Base-by-base conservation (phyloP, 2,113 vertebrate genomes). In the Numenius arquata region DNA sequence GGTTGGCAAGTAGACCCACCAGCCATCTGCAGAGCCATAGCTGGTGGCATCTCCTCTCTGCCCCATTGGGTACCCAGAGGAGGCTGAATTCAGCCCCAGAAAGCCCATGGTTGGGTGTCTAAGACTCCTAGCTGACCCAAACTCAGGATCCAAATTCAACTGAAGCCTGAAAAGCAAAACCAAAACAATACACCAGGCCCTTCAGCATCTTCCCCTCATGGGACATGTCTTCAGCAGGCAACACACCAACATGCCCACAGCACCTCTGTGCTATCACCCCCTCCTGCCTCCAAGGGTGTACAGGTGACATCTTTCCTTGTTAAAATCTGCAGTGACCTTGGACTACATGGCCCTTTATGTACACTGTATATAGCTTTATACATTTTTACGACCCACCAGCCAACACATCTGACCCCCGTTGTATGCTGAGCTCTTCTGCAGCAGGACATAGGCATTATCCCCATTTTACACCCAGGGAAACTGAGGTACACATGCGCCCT, bases 231-330 rank as follows among this genome's bases (percentile, higher is more conserved):
- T 47, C 67, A 56, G 41, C 55, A 63, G 55, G 22, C 23, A 68
- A 9, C 41, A 50, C 53, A 14, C 36, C 53, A 74, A 26, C 9
- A 11, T 12, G 20, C n/a, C n/a, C 48, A 18, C 47, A 38, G n/a
- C 55, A 26, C 30, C 30, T 48, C 68, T 22, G 47, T 26, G 61
- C 68, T 23, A 25, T 15, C n/a, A 32, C 5, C 52, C 55, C 30
- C 15, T 66, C 68, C 63, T 32, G 8, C 52, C 61, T 29, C 73
- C 32, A 11, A 25, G 61, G 14, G 3, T 1, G 16, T 7, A 56
- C 14, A 0, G 3, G 23, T 32, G 38, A 53, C 8, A 0, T 11
- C 25, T 34, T 34, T 26, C 62, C 63, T 53, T 15, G 1, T 1
- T 3, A 29, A 15, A 67, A 3, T 17, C 32, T 15, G 0, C 17